These are phyloP conservation scores for Acrobasis suavella DNA, from an alignment of 2,888 invertebrate species.

Conservation along the genomic window DNA sequence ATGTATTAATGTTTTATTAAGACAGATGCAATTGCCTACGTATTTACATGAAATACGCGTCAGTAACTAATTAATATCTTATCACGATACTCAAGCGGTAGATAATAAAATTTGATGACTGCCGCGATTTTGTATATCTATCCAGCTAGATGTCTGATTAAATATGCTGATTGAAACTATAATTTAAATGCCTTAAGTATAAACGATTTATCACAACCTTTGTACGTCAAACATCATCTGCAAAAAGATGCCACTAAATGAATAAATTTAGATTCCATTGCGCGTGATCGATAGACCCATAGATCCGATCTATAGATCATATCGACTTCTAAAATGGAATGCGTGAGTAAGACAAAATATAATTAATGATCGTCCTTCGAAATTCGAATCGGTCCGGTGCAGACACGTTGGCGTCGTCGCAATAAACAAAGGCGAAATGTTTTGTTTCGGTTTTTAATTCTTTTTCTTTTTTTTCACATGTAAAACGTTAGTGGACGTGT, in stretches of 20 bases:
- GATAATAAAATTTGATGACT: conserved; percentile 11
- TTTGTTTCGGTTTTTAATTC: conserved; percentile 59
- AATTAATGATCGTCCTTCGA: conserved; percentile 79
- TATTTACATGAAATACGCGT: conserved; percentile 15
- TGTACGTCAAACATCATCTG: conserved; percentile 67
- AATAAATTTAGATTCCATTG: conserved; percentile 78
- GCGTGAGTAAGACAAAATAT: conserved; percentile 83
- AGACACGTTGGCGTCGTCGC: conserved; percentile 80
- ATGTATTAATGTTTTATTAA: conserved; percentile 11
- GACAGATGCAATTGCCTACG: neutral
- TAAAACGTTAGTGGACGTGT: conserved; percentile 69
- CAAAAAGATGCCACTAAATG: conserved; percentile 79
- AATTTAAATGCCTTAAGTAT: conserved; percentile 51
- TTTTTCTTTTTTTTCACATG: conserved; percentile 66
- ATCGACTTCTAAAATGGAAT: conserved; percentile 79
- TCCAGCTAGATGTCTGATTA: conserved; percentile 40
- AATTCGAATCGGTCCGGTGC: conserved; percentile 79
- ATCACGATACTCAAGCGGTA: conserved; percentile 11
- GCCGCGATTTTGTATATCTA: conserved; percentile 25
- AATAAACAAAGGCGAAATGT: conserved; percentile 78
- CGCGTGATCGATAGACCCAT: conserved; percentile 79
- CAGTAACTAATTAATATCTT: conserved; percentile 19
- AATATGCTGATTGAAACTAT: conserved; percentile 55
- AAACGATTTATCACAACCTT: conserved; percentile 55
- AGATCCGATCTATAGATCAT: conserved; percentile 82